Evolutionary conservation across 2,113 vertebrate genomes (phyloP).

Genomic region (Himantopus leucocephalus): DNA sequence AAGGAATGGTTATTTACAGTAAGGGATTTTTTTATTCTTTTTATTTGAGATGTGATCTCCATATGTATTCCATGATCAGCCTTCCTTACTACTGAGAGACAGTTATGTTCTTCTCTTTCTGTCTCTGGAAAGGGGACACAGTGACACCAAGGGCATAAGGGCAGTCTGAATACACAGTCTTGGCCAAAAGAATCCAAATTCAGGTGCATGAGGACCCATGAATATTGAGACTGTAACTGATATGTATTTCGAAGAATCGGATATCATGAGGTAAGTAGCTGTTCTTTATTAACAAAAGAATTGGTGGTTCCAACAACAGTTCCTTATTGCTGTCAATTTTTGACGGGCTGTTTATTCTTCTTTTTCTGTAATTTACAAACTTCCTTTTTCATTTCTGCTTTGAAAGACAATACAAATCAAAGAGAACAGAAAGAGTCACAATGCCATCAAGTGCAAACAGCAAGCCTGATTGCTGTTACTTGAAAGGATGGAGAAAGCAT

Average conservation of each 20-base stretch:
- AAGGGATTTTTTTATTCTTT: neutral
- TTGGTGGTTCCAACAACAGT: neutral
- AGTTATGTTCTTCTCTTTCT: slow-evolving; percentile 63
- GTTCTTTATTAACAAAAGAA: slow-evolving; percentile 14
- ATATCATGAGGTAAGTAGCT: slow-evolving; percentile 33
- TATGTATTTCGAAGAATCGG: neutral
- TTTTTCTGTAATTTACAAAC: neutral
- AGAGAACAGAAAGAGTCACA: neutral
- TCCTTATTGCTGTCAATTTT: neutral
- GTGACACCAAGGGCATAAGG: slow-evolving; percentile 52
- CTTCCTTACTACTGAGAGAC: slow-evolving; percentile 37
- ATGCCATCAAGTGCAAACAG: neutral
- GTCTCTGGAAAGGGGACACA: slow-evolving; percentile 57
- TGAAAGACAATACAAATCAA: neutral
- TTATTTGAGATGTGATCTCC: slow-evolving; percentile 19
- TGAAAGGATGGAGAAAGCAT: neutral
- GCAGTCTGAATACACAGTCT: slow-evolving; percentile 42
- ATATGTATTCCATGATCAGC: slow-evolving; percentile 8
- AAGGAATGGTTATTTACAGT: neutral
- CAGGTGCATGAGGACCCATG: slow-evolving; percentile 41
- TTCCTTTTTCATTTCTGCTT: neutral
- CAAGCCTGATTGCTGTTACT: neutral
- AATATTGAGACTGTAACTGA: slow-evolving; percentile 32
- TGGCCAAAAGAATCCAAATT: slow-evolving; percentile 55
- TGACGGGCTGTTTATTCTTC: neutral